phyloP scores from a whole-genome alignment of 2,797 vertebrate genomes.

The Pipistrellus kuhlii region DNA sequence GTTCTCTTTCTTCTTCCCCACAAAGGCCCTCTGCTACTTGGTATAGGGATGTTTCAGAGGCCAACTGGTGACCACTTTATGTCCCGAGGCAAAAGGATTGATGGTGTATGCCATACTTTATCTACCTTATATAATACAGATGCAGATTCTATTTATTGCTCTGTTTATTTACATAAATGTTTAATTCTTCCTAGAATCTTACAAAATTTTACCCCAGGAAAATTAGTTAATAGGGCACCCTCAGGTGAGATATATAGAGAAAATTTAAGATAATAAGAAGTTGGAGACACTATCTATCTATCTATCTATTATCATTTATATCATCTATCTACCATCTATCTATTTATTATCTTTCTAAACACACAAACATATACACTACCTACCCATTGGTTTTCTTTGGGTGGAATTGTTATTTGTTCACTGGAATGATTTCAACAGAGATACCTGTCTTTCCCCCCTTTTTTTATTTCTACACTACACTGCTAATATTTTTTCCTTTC shows the following conservation, averaged over 20 bases:
- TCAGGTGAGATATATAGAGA: not conserved
- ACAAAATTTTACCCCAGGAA: conserved; percentile 21
- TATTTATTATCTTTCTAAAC: not conserved
- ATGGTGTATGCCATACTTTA: conserved; percentile 78
- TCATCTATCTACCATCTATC: not conserved
- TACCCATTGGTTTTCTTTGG: not conserved
- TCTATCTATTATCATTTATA: no score
- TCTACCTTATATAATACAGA: conserved; percentile 68
- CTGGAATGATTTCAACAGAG: not conserved
- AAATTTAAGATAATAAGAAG: conserved; percentile 26
- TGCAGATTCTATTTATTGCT: conserved; percentile 76
- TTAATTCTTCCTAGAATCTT: conserved; percentile 65
- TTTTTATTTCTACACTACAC: not conserved
- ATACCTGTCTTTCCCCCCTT: not conserved
- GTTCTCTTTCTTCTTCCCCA: conserved; percentile 43
- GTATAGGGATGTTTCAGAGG: conserved; percentile 4
- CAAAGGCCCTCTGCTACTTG: not conserved
- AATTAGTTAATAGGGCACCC: not conserved
- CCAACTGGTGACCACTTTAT: conserved; percentile 75
- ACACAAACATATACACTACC: not conserved
- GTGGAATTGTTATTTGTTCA: not conserved
- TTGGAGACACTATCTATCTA: not conserved
- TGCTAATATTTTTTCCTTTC: not conserved
- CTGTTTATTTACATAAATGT: conserved; percentile 50
- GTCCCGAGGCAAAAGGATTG: conserved; percentile 81